Evolutionary conservation across 1,140 invertebrate genomes (phyloP), one percentile per base, ranked within the genome.

Genomic region (Nebria ingens): DNA sequence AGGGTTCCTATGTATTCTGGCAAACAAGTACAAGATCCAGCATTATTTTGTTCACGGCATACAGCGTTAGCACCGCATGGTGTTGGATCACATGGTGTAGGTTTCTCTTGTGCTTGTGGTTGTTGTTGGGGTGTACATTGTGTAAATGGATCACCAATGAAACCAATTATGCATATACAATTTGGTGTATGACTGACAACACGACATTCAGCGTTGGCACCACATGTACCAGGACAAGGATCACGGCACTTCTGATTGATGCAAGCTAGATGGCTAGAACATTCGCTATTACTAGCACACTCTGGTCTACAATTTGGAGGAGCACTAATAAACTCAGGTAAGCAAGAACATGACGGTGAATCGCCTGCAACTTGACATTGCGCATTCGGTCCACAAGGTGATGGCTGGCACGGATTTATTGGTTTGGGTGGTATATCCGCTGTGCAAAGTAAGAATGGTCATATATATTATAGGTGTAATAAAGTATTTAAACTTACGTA

Each of bases 241-340:
- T 92, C 82, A 61, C 76, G 74, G 70, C 90, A 93, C 74, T 88
- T 88, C 58, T 84, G 82, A 65, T 80, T 82, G 19, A 84, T 82
- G 66, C 89, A 93, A 42, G 86, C 82, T 63, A 83, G 73, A 56
- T 81, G 78, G 20, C 81, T 79, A 1, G 80, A 65, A 70, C 89
- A 93, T 62, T 93, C 87, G 13, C 82, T 80, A 64, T 87, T 85
- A 19, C 82, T 78, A 19, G 84, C 76, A 67, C 89, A 93, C 71
- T 89, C 85, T 1, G 87, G 86, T 60, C 85, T 74, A 65, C 88
- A 89, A 57, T 82, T 83, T 63, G 84, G 82, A 15, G 87, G 86
- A 63, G 86, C 80, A 58, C 86, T 86, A 21, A 85, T 77, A 64
- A 86, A 87, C 58, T 82, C 78, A 29, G 80, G 71, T 38, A 84